A percentile compares a stretch with the other conserved stretches of the same genome.
Evolutionary conservation across 2,888 invertebrate species (phyloP).

Genomic region (Lycia hirtaria): DNA sequence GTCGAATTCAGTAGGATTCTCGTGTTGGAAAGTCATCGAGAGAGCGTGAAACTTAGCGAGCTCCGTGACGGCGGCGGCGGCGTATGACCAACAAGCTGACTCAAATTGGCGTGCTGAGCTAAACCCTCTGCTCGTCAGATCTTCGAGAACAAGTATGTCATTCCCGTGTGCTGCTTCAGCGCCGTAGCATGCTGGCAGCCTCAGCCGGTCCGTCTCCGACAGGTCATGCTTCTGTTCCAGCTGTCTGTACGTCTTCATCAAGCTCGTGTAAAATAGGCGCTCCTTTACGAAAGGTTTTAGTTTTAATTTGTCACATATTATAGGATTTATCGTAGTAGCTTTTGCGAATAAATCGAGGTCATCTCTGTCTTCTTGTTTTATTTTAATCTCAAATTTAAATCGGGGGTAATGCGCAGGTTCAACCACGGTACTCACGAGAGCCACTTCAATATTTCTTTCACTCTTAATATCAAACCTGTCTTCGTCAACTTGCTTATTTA

Average conservation of each 20-base stretch:
- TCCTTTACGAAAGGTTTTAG: conserved; percentile 2
- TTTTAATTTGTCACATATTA: background rate
- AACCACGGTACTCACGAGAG: background rate
- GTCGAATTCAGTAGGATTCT: background rate
- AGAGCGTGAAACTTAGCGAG: conserved; percentile 15
- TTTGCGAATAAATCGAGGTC: conserved; percentile 9
- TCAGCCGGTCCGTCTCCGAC: background rate
- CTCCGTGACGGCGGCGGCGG: conserved; percentile 8
- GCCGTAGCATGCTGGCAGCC: background rate
- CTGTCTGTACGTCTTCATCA: conserved; percentile 1
- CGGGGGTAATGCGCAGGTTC: background rate
- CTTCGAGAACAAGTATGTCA: conserved; percentile 2
- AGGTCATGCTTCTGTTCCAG: conserved; percentile 12
- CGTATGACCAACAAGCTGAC: conserved; percentile 6
- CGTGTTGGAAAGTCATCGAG: conserved; percentile 7
- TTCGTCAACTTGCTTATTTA: too few relatives aligned
- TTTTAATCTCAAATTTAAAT: background rate
- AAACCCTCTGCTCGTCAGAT: conserved; percentile 1
- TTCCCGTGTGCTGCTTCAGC: background rate
- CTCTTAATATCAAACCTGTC: background rate
- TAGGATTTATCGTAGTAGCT: background rate
- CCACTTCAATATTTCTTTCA: background rate
- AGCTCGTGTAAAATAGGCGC: background rate
- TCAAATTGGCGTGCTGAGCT: background rate
- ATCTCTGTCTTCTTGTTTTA: background rate